A percentile compares a stretch with the other conserved stretches of the same genome.
Conservation (phyloP, 2,113 vertebrate species). For the Erythrocercus mccallii region DNA sequence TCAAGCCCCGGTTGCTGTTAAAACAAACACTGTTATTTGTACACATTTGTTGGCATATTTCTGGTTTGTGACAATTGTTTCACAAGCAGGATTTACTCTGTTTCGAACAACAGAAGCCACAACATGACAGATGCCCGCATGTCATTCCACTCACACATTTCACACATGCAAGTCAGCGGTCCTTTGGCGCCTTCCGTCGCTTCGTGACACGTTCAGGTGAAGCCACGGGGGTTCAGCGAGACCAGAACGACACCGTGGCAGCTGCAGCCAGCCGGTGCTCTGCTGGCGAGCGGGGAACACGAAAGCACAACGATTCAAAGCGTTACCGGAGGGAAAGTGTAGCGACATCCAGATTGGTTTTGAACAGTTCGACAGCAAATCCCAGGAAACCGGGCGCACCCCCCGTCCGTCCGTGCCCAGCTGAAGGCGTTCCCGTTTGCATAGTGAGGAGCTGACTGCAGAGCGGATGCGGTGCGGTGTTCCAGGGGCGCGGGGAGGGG, state of each 20-base stretch:
- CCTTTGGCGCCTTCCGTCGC: neutral
- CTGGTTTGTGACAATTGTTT: neutral
- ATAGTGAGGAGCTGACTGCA: constrained; percentile 3
- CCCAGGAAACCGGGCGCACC: neutral
- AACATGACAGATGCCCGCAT: neutral
- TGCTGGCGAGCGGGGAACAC: neutral
- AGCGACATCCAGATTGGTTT: neutral
- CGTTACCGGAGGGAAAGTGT: neutral
- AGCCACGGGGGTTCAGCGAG: neutral
- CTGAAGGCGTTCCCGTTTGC: neutral
- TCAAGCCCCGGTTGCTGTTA: neutral
- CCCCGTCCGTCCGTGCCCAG: neutral
- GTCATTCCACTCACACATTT: neutral
- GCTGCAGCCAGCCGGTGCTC: neutral
- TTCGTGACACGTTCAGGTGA: neutral
- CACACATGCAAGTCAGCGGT: neutral
- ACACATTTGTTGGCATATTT: neutral
- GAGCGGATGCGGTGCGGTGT: neutral
- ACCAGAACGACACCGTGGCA: neutral
- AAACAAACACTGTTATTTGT: neutral
- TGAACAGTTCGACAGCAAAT: neutral
- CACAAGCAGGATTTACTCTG: constrained; percentile 25
- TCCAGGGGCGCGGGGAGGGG: neutral
- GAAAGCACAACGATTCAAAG: constrained; percentile 18
- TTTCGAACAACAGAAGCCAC: constrained; percentile 40